Base-by-base conservation (phyloP, 1,140 invertebrate genomes). In the Lysiphlebus fabarum region DNA sequence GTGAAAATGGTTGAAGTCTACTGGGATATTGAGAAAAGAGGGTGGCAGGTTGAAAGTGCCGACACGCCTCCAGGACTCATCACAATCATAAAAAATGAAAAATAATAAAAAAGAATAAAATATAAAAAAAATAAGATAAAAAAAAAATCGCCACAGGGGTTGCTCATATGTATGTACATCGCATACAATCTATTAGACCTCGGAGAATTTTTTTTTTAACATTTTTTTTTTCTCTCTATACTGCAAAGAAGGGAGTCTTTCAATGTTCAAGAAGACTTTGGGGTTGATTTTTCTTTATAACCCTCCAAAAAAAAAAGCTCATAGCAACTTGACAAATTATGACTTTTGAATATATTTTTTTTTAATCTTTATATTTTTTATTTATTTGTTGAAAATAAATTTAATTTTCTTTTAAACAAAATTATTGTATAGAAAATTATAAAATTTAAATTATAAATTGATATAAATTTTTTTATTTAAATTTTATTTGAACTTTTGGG, bases 21-120 rank as follows among this genome's bases (percentile, higher is more conserved):
- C 17, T 17, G 17, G 17, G 17, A 17, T 17, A 17, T 17, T 17
- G 17, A 17, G 17, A 17, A 17, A 17, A 17, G n/a, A 56, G 55
- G 45, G 45, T 56, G 55, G 45, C 44, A 56, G 55, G 55, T 49
- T 47, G 55, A 17, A 56, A 48, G 44, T 56, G 69, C 70, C 63
- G 68, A 68, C 69, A 69, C 67, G 70, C 67, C 70, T 70, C 64
- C 62, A 65, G 65, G 61, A 70, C 61, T 70, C 67, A 64, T 71
- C 58, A 62, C 58, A 59, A 61, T 26, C 63, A 56, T 71, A 70
- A 70, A 71, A 70, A 17, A 17, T 17, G 17, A 17, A 17, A 17
- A 17, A 17, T 1, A 17, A 17, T 17, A 17, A 17, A 17, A 17
- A 1, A 17, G 1, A 17, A 17, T 1, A 17, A 17, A 17, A 17